These are phyloP conservation scores for Agelaius tricolor DNA, from an alignment of 2,113 vertebrate genomes.

Conservation along the genomic window DNA sequence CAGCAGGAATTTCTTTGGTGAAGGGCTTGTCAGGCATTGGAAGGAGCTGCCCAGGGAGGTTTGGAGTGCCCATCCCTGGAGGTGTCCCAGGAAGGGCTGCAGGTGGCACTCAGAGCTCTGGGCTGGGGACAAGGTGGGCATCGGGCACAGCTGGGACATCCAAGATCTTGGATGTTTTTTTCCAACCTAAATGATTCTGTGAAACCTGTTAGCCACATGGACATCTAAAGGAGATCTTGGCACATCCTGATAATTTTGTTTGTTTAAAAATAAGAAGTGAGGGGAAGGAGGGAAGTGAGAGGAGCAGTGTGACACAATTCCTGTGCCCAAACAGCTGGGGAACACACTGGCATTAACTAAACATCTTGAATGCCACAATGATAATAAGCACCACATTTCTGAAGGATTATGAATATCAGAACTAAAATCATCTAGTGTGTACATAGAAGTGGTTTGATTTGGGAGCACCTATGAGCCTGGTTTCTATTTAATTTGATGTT, in stretches of 20 bases:
- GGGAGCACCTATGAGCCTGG: neutral
- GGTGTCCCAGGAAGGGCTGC: neutral
- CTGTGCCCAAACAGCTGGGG: neutral
- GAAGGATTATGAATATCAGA: neutral
- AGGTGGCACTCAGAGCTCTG: neutral
- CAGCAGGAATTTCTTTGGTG: neutral
- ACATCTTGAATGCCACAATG: neutral
- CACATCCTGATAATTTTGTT: neutral
- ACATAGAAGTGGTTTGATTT: neutral
- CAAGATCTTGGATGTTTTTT: neutral
- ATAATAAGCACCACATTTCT: neutral
- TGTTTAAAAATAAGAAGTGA: neutral
- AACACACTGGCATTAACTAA: neutral
- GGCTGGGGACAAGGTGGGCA: neutral
- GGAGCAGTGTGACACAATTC: rapidly evolving
- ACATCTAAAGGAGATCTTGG: neutral
- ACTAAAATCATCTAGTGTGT: neutral
- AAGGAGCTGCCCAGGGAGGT: neutral
- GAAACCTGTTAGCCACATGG: neutral
- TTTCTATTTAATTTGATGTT: neutral
- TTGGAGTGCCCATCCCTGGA: neutral
- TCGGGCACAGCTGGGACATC: rapidly evolving
- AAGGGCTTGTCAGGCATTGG: neutral
- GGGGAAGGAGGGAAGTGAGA: neutral
- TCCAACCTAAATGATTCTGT: neutral